Evolutionary conservation across 2,888 invertebrate genomes (phyloP).

Genomic region (Itoplectis maculator): DNA sequence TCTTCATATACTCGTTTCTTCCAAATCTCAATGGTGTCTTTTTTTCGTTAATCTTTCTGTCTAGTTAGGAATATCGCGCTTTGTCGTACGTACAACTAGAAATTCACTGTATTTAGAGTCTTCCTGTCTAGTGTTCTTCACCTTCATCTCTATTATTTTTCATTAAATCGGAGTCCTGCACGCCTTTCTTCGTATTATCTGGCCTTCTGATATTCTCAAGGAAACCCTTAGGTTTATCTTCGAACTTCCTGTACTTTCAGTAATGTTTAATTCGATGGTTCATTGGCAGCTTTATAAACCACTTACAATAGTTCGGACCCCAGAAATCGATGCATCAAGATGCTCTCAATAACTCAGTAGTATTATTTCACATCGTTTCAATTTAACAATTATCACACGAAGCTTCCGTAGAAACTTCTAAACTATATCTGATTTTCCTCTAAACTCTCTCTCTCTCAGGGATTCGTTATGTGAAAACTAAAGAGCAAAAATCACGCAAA

Average conservation of each 20-base stretch:
- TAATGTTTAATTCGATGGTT: neutral
- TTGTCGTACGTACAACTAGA: slow-evolving; percentile 40
- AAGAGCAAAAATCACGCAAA: slow-evolving; percentile 23
- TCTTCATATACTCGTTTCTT: slow-evolving; percentile 39
- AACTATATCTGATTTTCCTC: neutral
- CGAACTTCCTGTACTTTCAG: neutral
- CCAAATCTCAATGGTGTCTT: slow-evolving; percentile 53
- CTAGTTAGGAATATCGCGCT: slow-evolving; percentile 43
- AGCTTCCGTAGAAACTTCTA: neutral
- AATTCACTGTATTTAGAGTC: slow-evolving; percentile 30
- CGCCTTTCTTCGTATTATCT: slow-evolving; percentile 42
- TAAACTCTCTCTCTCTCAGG: slow-evolving; percentile 23
- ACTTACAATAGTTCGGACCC: neutral
- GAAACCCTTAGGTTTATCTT: slow-evolving; percentile 3
- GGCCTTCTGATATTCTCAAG: slow-evolving; percentile 24
- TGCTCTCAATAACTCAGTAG: neutral
- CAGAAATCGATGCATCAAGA: neutral
- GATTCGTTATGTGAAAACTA: neutral
- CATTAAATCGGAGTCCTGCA: slow-evolving; percentile 38
- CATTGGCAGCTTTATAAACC: neutral
- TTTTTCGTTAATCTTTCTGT: slow-evolving; percentile 49
- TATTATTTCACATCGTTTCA: neutral
- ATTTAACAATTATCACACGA: neutral
- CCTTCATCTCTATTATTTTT: slow-evolving; percentile 2
- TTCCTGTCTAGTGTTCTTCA: neutral